Evolutionary conservation across 2,797 vertebrate species (phyloP), one percentile per base, ranked within the genome.

Genomic region (Squalus acanthias): DNA sequence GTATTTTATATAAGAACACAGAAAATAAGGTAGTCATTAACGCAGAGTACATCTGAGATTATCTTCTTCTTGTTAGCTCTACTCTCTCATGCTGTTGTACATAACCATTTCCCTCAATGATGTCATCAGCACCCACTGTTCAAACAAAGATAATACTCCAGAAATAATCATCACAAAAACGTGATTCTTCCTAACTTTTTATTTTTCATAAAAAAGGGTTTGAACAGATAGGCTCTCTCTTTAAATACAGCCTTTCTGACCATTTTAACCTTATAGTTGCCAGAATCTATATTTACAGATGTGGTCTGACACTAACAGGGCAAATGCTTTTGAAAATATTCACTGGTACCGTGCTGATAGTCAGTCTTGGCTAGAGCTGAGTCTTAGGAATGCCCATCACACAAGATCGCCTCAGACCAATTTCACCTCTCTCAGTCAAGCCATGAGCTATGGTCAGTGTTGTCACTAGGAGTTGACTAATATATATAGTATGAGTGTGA

Each of bases 151-250:
- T 60, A 60, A 89, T 72, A 97, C 96, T 97, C 97, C 63, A 76
- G 96, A 97, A 97, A 94, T 60, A 46, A 26, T 46, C n/a, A 95
- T 13, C 8, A 95, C n/a, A 70, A 96, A 97, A 97, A 97, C 96
- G 96, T 97, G 39, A 22, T 85, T 46, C 79, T 85, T 22, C 39
- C 0, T 85, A 24, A 94, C 74, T 33, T 85, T 97, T 95, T 97
- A 97, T 97, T 97, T 97, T 63, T 63, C 60, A 63, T 96, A 96
- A 96, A 67, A 46, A 46, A 87, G 20, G 82, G 79, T 29, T 29
- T 63, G 8, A 94, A 96, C 96, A 96, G 79, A 96, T 97, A 98
- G 97, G 17, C 13, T 17, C 76, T 79, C 22, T 1, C 3, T 85
- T 85, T 8, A 85, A 22, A 46, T 46, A 76, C 79, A 53, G 87